Percentiles rank a stretch among this genome's conserved stretches.
phyloP scores from a whole-genome alignment of 2,113 vertebrate genomes.

The Cyphomyrus discorhynchus region DNA sequence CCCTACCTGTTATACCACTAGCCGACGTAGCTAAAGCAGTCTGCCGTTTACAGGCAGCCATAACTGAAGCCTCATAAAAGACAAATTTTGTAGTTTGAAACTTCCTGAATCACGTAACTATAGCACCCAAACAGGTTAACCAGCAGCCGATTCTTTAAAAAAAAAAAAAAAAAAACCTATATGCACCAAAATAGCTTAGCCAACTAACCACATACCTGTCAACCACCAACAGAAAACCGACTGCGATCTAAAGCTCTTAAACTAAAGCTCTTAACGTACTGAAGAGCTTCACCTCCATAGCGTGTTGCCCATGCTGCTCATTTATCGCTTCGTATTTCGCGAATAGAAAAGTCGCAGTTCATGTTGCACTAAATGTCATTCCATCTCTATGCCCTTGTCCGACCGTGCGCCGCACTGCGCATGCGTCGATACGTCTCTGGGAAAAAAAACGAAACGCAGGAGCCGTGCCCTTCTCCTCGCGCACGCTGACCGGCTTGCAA shows the following conservation, averaged over 20 bases:
- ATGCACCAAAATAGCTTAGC: background rate
- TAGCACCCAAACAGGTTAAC: background rate
- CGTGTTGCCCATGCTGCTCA: background rate
- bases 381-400: slow-evolving; percentile 52
- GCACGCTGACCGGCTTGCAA: background rate
- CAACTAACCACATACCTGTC: slow-evolving; percentile 12
- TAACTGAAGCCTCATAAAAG: background rate
- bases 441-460: background rate
- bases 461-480: background rate
- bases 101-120: background rate
- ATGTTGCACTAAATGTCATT: slow-evolving; percentile 53
- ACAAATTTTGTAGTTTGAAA: background rate
- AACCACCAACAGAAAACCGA: background rate
- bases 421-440: slow-evolving; percentile 32
- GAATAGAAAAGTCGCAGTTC: background rate
- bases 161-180: background rate
- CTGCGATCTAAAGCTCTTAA: background rate
- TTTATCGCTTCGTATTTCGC: background rate
- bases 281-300: background rate
- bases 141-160: background rate
- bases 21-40: background rate
- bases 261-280: background rate
- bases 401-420: slow-evolving; percentile 27
- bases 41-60: background rate
- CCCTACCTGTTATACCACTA: background rate